phyloP scores from a whole-genome alignment of 2,888 invertebrate genomes.

The Subacronicta megacephala region DNA sequence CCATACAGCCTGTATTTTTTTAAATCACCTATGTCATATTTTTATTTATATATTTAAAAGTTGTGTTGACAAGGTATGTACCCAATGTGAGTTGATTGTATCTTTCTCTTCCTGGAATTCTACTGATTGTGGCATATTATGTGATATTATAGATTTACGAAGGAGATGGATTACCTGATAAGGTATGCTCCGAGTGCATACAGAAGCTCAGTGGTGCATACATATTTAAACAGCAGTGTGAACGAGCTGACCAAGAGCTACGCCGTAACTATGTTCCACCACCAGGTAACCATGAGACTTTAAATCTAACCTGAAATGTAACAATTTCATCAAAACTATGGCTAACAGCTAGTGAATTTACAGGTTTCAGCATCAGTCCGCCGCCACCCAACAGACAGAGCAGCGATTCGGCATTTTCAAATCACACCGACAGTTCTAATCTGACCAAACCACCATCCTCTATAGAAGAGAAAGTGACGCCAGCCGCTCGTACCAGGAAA shows the following conservation, averaged over 20 bases:
- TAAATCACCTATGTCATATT: too few species aligned
- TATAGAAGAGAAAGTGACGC: constrained; percentile 68
- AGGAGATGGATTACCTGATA: constrained; percentile 86
- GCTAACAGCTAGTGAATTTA: constrained; percentile 35
- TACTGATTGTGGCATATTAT: constrained; percentile 1
- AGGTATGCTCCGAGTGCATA: constrained; percentile 85
- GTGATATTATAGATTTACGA: constrained; percentile 80
- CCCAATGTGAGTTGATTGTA: too few species aligned
- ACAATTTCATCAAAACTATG: not conserved
- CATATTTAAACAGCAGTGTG: constrained; percentile 87
- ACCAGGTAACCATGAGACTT: constrained; percentile 65
- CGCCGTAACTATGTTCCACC: constrained; percentile 84
- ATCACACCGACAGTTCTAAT: constrained; percentile 79
- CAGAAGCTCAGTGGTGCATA: constrained; percentile 86
- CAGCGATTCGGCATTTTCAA: constrained; percentile 86
- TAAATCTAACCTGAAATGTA: not conserved
- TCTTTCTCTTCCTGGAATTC: not conserved
- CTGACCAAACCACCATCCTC: constrained; percentile 72
- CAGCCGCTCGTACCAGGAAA: constrained; percentile 70
- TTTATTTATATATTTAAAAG: too few species aligned
- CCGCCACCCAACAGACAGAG: constrained; percentile 82
- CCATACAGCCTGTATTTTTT: too few species aligned
- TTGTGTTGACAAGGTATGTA: too few species aligned
- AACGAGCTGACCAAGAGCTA: constrained; percentile 84
- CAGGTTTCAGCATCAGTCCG: constrained; percentile 78